Conservation (phyloP, 2,797 vertebrate genomes). For the Gymnoscopelus microlampas region DNA sequence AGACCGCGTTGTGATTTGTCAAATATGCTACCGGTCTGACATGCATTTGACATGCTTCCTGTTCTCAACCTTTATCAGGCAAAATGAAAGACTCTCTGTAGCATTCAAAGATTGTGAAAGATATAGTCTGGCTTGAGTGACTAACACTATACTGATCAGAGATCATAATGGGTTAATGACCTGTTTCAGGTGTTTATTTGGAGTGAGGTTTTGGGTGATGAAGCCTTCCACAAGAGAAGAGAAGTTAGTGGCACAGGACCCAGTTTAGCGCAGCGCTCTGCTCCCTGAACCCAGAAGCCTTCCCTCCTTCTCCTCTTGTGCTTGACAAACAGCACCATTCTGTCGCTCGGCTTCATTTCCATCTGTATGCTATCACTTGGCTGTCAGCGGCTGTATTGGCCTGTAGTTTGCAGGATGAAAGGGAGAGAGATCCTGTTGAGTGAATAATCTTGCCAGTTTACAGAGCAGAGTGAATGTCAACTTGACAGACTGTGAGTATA, state of each 20-base stretch:
- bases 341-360: conserved; percentile 77
- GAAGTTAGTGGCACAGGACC: conserved; percentile 30
- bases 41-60: no score
- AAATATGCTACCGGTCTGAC: no score
- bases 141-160: no score
- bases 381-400: conserved; percentile 82
- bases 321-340: conserved; percentile 76
- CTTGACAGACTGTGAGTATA: conserved; percentile 80
- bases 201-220: conserved; percentile 33
- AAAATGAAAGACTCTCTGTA: no score
- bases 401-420: conserved; percentile 83
- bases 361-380: conserved; percentile 84
- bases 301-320: conserved; percentile 43
- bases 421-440: conserved; percentile 84
- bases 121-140: no score
- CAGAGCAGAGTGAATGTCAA: conserved; percentile 83
- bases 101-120: no score
- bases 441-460: conserved; percentile 86
- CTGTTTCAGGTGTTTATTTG: conserved; percentile 8
- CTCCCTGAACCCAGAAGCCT: conserved; percentile 68
- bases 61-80: no score
- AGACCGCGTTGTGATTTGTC: no score
- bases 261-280: conserved; percentile 47
- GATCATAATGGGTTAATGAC: neutral
- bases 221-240: conserved; percentile 52